Percentiles rank a stretch among this genome's conserved stretches.
Conservation (phyloP, 2,113 vertebrate genomes). For the Pseudopodoces humilis region DNA sequence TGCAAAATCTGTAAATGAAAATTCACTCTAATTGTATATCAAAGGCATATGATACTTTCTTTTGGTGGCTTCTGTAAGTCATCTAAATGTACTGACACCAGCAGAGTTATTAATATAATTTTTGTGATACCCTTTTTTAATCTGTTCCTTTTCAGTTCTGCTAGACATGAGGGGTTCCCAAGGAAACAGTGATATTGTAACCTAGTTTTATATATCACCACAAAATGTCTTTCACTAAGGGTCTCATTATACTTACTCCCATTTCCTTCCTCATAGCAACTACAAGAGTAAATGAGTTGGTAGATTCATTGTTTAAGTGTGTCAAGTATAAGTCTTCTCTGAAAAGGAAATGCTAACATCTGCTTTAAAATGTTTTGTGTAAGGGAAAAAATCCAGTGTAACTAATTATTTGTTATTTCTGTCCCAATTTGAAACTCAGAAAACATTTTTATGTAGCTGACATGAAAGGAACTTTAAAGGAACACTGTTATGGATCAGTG, state of each 20-base stretch:
- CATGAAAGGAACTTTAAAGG: background rate
- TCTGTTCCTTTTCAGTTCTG: background rate
- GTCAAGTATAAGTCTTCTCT: background rate
- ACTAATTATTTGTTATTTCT: background rate
- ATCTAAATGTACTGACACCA: background rate
- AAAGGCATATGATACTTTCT: background rate
- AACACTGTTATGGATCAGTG: background rate
- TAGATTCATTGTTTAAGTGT: background rate
- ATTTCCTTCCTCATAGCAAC: slow-evolving; percentile 41
- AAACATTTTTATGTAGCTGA: background rate
- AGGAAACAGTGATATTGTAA: slow-evolving; percentile 1
- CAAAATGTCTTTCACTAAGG: slow-evolving; percentile 7
- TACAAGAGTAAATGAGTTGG: slow-evolving; percentile 1
- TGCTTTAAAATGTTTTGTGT: background rate
- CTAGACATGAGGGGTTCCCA: slow-evolving; percentile 8
- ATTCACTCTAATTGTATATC: background rate
- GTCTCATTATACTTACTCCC: slow-evolving; percentile 1
- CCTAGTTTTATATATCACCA: background rate
- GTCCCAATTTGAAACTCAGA: background rate
- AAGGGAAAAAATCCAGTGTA: background rate
- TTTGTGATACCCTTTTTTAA: background rate
- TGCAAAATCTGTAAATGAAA: background rate
- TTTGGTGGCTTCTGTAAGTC: background rate
- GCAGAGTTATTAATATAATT: background rate
- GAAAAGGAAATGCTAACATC: background rate